phyloP scores from a whole-genome alignment of 92 coral and sea anemone species.

The Umimayanthus kanabou region DNA sequence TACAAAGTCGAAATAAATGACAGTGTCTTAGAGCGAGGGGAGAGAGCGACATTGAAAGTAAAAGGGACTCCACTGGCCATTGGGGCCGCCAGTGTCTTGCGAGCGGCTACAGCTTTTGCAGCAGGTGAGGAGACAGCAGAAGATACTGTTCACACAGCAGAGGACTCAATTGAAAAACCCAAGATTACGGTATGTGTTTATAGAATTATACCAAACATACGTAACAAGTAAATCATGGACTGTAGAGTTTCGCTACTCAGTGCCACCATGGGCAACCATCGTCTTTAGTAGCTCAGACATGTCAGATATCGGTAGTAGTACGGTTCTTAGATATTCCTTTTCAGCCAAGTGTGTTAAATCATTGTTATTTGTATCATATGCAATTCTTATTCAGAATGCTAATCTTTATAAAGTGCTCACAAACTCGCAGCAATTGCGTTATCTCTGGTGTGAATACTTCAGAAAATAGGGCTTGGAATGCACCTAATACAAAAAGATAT shows the following conservation, averaged over 20 bases:
- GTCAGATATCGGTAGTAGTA: not conserved
- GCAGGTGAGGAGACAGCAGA: constrained; percentile 71
- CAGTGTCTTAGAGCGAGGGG: constrained; percentile 3
- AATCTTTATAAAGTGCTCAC: not conserved
- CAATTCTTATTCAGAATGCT: not conserved
- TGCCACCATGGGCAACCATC: not conserved
- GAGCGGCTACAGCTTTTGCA: constrained; percentile 80
- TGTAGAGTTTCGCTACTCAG: not conserved
- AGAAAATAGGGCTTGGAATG: not conserved
- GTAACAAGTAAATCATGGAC: not conserved
- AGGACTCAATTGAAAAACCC: constrained; percentile 73
- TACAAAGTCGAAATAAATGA: not conserved
- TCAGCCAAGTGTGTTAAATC: not conserved
- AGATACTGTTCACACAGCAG: constrained; percentile 63
- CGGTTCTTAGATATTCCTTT: too few species aligned
- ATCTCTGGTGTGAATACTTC: not conserved
- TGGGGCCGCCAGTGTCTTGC: constrained; percentile 73
- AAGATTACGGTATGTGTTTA: constrained; percentile 40
- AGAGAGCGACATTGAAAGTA: constrained; percentile 35
- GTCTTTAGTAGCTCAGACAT: not conserved
- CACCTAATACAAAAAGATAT: not conserved
- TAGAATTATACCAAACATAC: not conserved
- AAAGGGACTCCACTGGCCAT: constrained; percentile 75
- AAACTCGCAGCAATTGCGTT: not conserved
- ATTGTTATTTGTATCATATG: not conserved